Base-by-base conservation (phyloP, 2,888 invertebrate genomes). In the Pegoplata infirma region DNA sequence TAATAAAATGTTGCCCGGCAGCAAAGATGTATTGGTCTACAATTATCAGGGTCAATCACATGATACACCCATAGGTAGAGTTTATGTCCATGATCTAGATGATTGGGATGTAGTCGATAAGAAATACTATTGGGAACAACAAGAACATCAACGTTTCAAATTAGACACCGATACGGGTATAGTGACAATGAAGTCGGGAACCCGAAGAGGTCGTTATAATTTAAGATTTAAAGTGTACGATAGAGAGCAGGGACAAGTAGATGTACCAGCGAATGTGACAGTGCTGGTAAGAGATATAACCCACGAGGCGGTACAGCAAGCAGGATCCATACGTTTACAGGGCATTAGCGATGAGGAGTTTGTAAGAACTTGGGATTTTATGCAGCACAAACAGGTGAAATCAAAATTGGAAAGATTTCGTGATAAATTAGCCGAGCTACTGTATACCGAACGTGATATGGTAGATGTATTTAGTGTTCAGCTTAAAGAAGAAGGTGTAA, bases 21-120 rank as follows among this genome's bases (percentile, higher is more conserved):
- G 96, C 51, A 99, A 98, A 91, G 95, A 98, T 82, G 97, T 99
- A 86, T 94, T 98, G 88, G 97, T 98, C 12, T 99, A 98, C 90
- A 98, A 98, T 90, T 99, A 98, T 84, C 92, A 96, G 92, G 96
- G 96, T 17, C 94, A 95, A 90, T 94, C 96, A 67, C 95, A 95
- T 73, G 96, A 95, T 83, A 96, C 97, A 0, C 95, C 95, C 89
- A 96, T 98, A 79, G 98, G 98, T 12, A 91, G 97, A 82, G 98
- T 98, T 6, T 98, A 98, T 88, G 98, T 98, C 0, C 96, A 97
- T 87, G 99, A 99, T 90, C 91, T 96, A 73, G 99, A 99, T 89
- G 99, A 99, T 89, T 99, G 99, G 99, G 99, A 99, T 90, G 91
- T 98, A 73, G 96, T 96, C 0, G 98, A 99, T 88, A 99, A 99